Base-by-base conservation (phyloP, 2,113 vertebrate species). In the Capricornis sumatraensis region DNA sequence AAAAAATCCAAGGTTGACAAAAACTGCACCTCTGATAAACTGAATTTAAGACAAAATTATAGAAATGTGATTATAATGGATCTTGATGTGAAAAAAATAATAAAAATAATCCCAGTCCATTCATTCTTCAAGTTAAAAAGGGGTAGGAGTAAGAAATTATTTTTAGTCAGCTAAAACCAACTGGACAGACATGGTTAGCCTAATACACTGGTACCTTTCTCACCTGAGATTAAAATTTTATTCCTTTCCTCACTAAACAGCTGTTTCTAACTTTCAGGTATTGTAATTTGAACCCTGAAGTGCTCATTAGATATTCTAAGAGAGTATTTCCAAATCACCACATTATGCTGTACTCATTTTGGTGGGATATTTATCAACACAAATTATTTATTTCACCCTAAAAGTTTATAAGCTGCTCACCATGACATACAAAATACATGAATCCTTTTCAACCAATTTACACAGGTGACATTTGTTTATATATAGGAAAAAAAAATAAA, bases 161-260 rank as follows among this genome's bases (percentile, higher is more conserved):
- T 57, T 96, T 96, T 15, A 91, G 55, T 40, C 87, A 94, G 96
- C 60, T 97, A 97, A 97, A 97, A 95, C 82, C 90, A 88, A 84
- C 62, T 90, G 15, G 6, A 97, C 67, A 97, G 94, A 58, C 58
- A 96, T 95, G 96, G 96, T 98, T 94, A 96, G 87, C 97, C 94
- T 97, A 93, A 98, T 93, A 87, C 94, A 95, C 60, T 92, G 47
- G 76, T 95, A 52, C 45, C 74, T 95, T 84, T 98, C 98, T 98
- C 95, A 98, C 90, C 97, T 97, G 95, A 98, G 95, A 98, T 98
- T 98, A 98, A 98, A 98, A 91, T 98, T 98, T 98, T 98, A 98
- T 98, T 98, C 97, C 98, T 97, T 98, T 85, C 82, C 98, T 98
- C 92, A 98, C 95, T 98, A 97, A 98, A 91, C 98, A 98, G 97